These are phyloP conservation scores for Mola mola DNA, from an alignment of 2,113 vertebrate species.

Conservation along the genomic window DNA sequence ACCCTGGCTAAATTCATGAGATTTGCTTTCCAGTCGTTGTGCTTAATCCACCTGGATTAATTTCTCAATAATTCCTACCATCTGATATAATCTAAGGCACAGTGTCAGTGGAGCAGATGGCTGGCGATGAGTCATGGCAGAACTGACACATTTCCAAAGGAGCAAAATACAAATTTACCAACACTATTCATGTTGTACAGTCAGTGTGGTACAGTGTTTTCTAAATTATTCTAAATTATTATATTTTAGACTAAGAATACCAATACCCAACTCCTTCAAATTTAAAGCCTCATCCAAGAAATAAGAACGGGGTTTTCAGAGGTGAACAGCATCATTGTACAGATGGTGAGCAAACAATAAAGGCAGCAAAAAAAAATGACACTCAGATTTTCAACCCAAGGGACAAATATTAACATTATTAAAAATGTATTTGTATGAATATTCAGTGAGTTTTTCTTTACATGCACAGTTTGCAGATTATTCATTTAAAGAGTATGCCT, in stretches of 20 bases:
- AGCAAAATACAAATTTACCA: conserved; percentile 6
- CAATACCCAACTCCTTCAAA: too few species aligned
- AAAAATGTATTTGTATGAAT: not conserved
- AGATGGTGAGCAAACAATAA: not conserved
- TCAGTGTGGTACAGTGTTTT: too few species aligned
- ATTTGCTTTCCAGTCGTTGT: conserved; percentile 53
- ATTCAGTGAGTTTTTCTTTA: too few species aligned
- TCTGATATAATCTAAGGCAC: conserved; percentile 63
- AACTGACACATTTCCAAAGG: conserved; percentile 23
- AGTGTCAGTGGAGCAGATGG: conserved; percentile 73
- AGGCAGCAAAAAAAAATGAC: not conserved
- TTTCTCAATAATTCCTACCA: conserved; percentile 65
- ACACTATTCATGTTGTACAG: too few species aligned
- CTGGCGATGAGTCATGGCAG: conserved; percentile 41
- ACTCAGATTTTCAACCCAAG: too few species aligned
- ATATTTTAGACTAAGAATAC: too few species aligned
- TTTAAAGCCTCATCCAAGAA: too few species aligned
- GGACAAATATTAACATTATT: too few species aligned
- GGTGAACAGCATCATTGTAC: not conserved
- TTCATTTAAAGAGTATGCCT: too few species aligned
- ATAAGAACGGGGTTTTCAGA: not conserved
- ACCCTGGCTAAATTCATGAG: conserved; percentile 28
- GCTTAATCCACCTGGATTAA: conserved; percentile 77
- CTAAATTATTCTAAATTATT: too few species aligned
- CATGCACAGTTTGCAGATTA: too few species aligned